Evolutionary conservation across 2,113 vertebrate genomes (phyloP).

Genomic region (Pampusana beccarii): DNA sequence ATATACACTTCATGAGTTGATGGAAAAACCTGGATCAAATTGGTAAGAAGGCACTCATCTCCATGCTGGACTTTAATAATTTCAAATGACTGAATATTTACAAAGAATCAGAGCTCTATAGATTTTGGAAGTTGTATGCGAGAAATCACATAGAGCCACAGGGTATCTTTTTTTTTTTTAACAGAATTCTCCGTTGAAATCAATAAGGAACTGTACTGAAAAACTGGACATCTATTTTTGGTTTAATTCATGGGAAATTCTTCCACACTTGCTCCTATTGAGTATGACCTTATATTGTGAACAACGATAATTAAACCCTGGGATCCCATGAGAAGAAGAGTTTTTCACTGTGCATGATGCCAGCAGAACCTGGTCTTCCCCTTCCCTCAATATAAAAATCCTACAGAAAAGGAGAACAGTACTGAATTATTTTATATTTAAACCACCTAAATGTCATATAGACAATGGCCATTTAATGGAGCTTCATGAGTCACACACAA

Average conservation of each 20-base stretch:
- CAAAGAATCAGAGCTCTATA: neutral
- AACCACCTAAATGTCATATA: neutral
- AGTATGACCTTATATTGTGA: neutral
- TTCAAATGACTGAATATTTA: neutral
- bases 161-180: neutral
- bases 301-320: neutral
- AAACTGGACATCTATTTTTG: neutral
- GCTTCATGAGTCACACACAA: neutral
- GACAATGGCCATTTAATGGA: neutral
- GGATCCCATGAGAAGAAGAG: neutral
- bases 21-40: neutral
- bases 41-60: neutral
- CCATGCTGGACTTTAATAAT: neutral
- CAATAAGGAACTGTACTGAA: neutral
- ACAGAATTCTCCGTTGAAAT: neutral
- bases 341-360: neutral
- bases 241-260: neutral
- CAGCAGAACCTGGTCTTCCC: neutral
- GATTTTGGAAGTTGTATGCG: neutral
- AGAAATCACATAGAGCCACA: neutral
- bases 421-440: neutral
- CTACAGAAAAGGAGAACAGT: neutral
- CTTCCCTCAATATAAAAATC: neutral
- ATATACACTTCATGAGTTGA: neutral
- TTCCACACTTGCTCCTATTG: neutral